Evolutionary conservation across 2,888 invertebrate species (phyloP), one percentile per base, ranked within the genome.

Genomic region (Philopedon plagiatum): DNA sequence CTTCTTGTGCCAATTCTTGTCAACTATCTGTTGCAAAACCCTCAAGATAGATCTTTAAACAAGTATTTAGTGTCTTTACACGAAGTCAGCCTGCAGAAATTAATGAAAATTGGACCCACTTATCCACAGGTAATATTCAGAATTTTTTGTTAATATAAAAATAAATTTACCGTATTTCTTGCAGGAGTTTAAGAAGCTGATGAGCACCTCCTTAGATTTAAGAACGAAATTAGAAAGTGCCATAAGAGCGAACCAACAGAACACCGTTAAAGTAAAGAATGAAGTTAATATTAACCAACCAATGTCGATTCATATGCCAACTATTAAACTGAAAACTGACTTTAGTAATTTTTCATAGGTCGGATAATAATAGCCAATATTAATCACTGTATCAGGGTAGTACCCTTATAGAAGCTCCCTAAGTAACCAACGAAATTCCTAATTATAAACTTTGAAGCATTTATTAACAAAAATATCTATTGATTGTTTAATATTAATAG

Each of bases 281-380:
- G 88, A 88, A 76, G 81, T 85, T 44, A 87, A 85, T 73, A 83
- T 85, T 60, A 83, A 80, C 66, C 87, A 88, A 75, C 81, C 83
- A 37, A 67, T 81, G 54, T 78, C 83, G 57, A 82, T 80, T 74
- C 87, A 87, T 80, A 86, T 87, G 71, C 95, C 94, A 71, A 92
- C 94, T 61, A 97, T 97, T 82, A 95, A 96, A 85, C 89, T 97
- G 77, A 97, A 96, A 88, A 97, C 96, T 1, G 95, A 97, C 87
- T 98, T 97, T 85, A 96, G 96, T 81, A 96, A 97, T 87, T 98
- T 97, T 82, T 91, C 92, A 81, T 93, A 90, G 29, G 51, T 8
- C 29, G 18, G 9, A 29, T 29, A 49, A 8, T 54, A 54, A 54
- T 26, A 26, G 51, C 51, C 51, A 54, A 13, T 49, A 49, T 26